These are phyloP conservation scores for Enteromius afrohamiltoni DNA, from an alignment of 2,797 vertebrate species.

Conservation along the genomic window DNA sequence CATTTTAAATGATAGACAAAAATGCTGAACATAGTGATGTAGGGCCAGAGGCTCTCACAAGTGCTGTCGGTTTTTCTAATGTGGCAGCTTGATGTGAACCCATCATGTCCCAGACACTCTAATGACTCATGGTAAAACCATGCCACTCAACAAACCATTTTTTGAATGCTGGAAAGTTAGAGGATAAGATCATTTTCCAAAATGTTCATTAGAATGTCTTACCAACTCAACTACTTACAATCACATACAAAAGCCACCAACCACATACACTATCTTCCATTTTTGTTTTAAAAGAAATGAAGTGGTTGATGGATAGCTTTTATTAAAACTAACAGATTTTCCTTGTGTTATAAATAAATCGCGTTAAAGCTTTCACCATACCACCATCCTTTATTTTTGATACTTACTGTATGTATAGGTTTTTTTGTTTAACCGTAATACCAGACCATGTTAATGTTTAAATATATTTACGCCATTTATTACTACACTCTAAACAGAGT, in stretches of 20 bases:
- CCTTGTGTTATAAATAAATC: neutral
- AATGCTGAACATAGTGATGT: conserved; percentile 1
- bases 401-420: neutral
- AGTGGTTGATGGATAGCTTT: neutral
- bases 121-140: conserved; percentile 8
- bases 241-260: neutral
- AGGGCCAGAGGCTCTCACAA: neutral
- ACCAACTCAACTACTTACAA: neutral
- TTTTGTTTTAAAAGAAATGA: neutral
- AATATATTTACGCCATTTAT: neutral
- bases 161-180: neutral
- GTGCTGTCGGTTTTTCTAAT: neutral
- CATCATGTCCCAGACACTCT: conserved; percentile 2
- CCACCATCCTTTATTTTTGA: neutral
- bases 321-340: neutral
- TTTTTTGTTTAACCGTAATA: neutral
- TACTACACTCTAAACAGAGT: neutral
- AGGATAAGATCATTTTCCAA: neutral
- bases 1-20: neutral
- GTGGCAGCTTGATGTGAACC: conserved; percentile 12
- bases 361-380: neutral
- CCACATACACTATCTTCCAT: neutral
- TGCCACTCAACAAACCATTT: conserved; percentile 9
- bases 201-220: neutral
- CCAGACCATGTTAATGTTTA: neutral